A percentile compares a stretch with the other conserved stretches of the same genome.
Conservation (phyloP, 2,113 vertebrate species). For the Toxostoma redivivum region DNA sequence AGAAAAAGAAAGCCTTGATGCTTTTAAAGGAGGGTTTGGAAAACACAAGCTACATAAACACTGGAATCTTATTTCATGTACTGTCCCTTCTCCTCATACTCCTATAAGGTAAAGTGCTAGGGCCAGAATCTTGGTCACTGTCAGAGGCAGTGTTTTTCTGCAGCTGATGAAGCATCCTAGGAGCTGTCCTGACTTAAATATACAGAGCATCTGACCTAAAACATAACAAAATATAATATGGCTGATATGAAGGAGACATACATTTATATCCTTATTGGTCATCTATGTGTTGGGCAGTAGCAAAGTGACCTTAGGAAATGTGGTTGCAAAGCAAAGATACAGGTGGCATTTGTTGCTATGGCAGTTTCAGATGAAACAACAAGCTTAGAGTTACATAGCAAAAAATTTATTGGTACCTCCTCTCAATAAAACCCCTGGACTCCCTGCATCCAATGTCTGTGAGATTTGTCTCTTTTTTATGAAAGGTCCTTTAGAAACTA, state of each 20-base stretch:
- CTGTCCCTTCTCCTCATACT: neutral
- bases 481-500: neutral
- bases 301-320: neutral
- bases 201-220: neutral
- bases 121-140: neutral
- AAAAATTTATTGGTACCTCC: neutral
- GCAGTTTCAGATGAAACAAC: neutral
- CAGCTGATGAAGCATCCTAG: neutral
- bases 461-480: neutral
- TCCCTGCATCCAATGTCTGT: neutral
- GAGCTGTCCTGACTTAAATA: neutral
- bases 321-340: neutral
- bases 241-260: neutral
- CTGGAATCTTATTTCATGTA: neutral
- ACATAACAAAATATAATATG: neutral
- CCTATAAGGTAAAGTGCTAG: neutral
- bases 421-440: neutral
- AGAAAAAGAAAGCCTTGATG: neutral
- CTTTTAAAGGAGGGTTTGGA: neutral
- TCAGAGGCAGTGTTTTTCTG: neutral
- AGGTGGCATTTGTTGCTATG: neutral
- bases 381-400: neutral
- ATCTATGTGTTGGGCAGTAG: neutral
- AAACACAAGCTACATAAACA: neutral
- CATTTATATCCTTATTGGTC: neutral